Base-by-base conservation (phyloP, 1,140 invertebrate genomes). In the Euura lappo region DNA sequence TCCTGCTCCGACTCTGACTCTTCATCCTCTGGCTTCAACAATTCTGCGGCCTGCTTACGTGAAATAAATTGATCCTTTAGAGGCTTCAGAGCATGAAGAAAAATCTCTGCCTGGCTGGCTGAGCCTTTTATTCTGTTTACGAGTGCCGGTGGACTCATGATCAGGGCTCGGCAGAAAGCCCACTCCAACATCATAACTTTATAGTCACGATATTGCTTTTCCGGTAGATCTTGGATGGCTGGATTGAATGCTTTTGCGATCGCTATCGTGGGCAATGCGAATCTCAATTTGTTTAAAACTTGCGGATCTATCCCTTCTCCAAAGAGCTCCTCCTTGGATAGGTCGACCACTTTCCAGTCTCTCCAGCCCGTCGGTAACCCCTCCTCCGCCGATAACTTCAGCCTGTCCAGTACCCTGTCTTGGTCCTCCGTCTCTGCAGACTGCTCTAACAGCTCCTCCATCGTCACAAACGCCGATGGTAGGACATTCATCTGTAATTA, bases 151-250 rank as follows among this genome's bases (percentile, higher is more conserved):
- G 78, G 77, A 44, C 77, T 76, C 3, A 79, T 74, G 43, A 81
- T 79, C 0, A 80, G 45, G 0, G 74, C 79, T 65, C 75, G 72
- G 67, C 74, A 71, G 46, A 80, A 79, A 5, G 78, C 65, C 78
- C 79, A 80, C 5, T 72, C 65, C n/a, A 80, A 68, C 77, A 82
- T 78, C 42, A 67, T 71, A 8, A 78, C 44, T 67, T 79, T 81
- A 42, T 70, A 73, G 13, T 77, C 71, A 42, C 47, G 72, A 67
- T 67, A 78, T 3, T 43, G n/a, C 45, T 75, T 76, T 71, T 82
- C 76, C 6, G 75, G 66, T 2, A 81, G 67, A 43, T 44, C 47
- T 44, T 11, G 60, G 8, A 70, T 65, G 3, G 47, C 6, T 6
- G 78, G 76, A 46, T 73, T 46, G 65, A 78, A 78, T 6, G 77